Base-by-base conservation (phyloP, 2,113 vertebrate genomes). In the Heptranchias perlo region DNA sequence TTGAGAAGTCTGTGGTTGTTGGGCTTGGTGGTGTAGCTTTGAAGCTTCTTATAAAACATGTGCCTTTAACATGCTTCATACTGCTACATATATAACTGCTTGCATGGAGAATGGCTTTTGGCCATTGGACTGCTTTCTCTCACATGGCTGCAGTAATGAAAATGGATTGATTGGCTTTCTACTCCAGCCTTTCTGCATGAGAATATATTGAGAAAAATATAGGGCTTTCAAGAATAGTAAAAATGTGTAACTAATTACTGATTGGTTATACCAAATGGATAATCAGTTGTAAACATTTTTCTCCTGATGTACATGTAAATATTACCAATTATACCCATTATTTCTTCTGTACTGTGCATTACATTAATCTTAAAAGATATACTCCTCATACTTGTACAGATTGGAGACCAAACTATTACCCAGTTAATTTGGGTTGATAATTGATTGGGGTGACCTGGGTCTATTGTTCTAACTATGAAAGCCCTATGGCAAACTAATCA, bases 61-160 rank as follows among this genome's bases (percentile, higher is more conserved):
- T 18, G 64, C 94, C 44, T 95, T 69, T 95, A 95, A 95, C 47
- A 28, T 69, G 65, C 65, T 14, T 52, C 94, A 69, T 73, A 31
- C 44, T 69, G 94, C 94, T 95, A 49, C 25, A 95, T 44, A 73
- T 31, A 69, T 67, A 95, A 52, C 62, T 93, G 89, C 94, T 95
- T 95, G 94, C 65, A 95, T 95, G 65, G 64, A 69, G 65, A 52
- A 69, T 52, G 39, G 58, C 89, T 93, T 23, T 39, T 76, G 54
- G 54, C 31, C 52, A 58, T 92, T 58, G 54, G 54, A 92, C 61
- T 67, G 39, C 64, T 94, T 95, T 69, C n/a, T 91, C 8, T 93
- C 94, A 87, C 5, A 69, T 95, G 93, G 93, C 93, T 67, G 14
- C 64, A 69, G 65, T 49, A 13, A 69, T 95, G 44, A 35, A 69